A percentile compares a stretch with the other conserved stretches of the same genome.
phyloP scores from a whole-genome alignment of 2,797 vertebrate species.

The Tauraco hartlaubi region DNA sequence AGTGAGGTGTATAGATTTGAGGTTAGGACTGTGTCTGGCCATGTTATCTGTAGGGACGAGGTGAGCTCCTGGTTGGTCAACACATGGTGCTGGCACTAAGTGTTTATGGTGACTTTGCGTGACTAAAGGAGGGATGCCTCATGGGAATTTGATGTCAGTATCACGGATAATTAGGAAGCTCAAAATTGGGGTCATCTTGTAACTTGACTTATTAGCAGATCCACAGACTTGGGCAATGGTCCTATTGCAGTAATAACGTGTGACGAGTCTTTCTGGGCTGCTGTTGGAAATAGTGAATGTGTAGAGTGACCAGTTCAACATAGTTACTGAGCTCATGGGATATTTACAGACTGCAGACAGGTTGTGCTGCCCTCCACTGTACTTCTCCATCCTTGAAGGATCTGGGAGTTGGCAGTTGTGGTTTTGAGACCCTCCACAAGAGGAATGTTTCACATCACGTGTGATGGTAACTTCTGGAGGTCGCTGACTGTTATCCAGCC shows the following conservation, averaged over 20 bases:
- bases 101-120: not conserved
- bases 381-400: not conserved
- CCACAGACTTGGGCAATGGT: not conserved
- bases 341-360: not conserved
- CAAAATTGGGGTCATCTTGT: not conserved
- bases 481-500: not conserved
- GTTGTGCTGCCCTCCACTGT: not conserved
- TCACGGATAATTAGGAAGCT: not conserved
- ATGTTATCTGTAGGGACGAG: not conserved
- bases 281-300: not conserved
- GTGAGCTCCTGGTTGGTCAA: not conserved
- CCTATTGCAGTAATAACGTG: not conserved
- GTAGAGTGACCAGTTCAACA: not conserved
- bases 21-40: not conserved
- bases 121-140: not conserved
- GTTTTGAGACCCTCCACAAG: not conserved
- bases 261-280: not conserved
- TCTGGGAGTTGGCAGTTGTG: not conserved
- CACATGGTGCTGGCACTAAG: not conserved
- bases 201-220: not conserved
- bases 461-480: not conserved
- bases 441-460: not conserved
- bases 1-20: not conserved
- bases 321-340: not conserved
- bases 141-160: not conserved